phyloP scores from a whole-genome alignment of 2,797 vertebrate species.

The Pseudomugil gertrudae region DNA sequence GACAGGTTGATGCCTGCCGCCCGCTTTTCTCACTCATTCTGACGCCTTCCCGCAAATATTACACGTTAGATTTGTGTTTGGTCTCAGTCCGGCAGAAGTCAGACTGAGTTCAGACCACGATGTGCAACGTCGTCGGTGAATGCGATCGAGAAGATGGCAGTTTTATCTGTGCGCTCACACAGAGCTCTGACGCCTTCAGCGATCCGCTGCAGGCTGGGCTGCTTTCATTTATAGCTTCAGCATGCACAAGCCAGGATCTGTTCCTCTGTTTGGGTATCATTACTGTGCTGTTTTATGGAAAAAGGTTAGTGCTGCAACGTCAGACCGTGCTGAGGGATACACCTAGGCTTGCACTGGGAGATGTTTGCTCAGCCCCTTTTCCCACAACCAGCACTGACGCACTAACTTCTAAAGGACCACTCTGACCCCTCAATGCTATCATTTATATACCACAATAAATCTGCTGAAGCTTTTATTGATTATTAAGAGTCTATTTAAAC shows the following conservation, averaged over 20 bases:
- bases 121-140: background rate
- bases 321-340: too few relatives aligned
- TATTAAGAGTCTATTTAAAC: too few relatives aligned
- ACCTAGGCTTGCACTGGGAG: too few relatives aligned
- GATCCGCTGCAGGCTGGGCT: background rate
- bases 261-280: background rate
- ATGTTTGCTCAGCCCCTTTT: background rate
- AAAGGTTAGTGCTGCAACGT: too few relatives aligned
- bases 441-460: background rate
- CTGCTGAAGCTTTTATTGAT: too few relatives aligned
- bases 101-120: background rate
- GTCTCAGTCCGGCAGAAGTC: background rate
- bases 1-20: slow-evolving; percentile 8
- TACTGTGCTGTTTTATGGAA: too few relatives aligned
- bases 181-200: background rate
- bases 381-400: background rate
- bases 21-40: slow-evolving; percentile 1
- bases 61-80: background rate
- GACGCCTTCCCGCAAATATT: background rate
- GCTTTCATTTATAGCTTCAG: too few relatives aligned
- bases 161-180: slow-evolving; percentile 5
- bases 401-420: background rate
- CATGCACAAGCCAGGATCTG: background rate
- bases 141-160: slow-evolving; percentile 23
- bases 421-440: background rate